Conservation (phyloP, 2,113 vertebrate genomes). For the Atlantisia rogersi region DNA sequence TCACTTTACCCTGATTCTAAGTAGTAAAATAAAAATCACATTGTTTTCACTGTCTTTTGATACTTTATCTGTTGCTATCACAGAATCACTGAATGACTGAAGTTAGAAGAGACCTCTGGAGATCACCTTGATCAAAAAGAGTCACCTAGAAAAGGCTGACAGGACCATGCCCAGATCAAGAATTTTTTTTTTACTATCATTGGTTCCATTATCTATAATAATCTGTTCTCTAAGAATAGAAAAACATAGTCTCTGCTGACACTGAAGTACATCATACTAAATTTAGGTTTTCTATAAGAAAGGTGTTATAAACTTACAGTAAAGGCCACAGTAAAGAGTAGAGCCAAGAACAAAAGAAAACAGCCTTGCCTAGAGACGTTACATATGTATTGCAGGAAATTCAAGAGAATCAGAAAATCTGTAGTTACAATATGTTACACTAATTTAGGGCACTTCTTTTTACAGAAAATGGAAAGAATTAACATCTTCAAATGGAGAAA, state of each 20-base stretch:
- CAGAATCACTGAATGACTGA: background rate
- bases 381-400: background rate
- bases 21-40: background rate
- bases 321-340: background rate
- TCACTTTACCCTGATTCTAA: background rate
- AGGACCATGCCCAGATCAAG: background rate
- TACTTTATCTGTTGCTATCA: background rate
- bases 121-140: background rate
- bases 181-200: background rate
- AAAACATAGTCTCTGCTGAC: background rate
- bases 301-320: background rate
- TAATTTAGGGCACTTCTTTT: background rate
- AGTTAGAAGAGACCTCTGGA: background rate
- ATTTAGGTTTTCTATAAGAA: background rate
- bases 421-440: background rate
- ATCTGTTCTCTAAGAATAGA: background rate
- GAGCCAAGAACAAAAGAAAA: background rate
- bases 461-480: background rate
- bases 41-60: background rate
- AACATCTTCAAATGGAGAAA: background rate
- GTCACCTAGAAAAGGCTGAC: background rate
- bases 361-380: background rate
- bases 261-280: background rate
- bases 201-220: background rate
- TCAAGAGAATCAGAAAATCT: background rate